Evolutionary conservation across 2,113 vertebrate species (phyloP).

Genomic region (Hystrix cristata): DNA sequence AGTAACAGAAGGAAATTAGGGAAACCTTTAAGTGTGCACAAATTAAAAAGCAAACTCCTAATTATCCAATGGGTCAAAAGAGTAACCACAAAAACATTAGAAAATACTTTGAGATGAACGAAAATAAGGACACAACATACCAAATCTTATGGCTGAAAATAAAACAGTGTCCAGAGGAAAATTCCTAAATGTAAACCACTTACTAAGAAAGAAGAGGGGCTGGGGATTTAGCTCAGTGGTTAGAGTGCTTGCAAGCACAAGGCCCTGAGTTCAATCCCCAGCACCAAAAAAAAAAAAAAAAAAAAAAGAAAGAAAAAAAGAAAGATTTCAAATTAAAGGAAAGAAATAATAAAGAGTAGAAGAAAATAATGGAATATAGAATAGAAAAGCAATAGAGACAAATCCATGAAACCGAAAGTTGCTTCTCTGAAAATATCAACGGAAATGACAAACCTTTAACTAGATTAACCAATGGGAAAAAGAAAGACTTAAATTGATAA

Average conservation of each 20-base stretch:
- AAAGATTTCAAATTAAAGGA: not conserved
- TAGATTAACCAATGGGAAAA: not conserved
- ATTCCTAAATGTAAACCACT: not conserved
- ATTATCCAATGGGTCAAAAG: not conserved
- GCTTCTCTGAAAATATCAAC: not conserved
- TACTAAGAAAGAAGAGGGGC: not conserved
- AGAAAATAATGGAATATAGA: not conserved
- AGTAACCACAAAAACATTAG: not conserved
- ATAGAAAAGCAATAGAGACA: not conserved
- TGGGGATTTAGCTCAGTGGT: no score
- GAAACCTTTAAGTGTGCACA: not conserved
- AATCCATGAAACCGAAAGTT: not conserved
- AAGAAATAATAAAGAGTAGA: not conserved
- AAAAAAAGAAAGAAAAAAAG: not conserved
- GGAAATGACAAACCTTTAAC: not conserved
- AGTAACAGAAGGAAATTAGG: not conserved
- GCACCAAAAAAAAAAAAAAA: not conserved
- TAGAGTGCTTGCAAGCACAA: not conserved
- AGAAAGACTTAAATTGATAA: not conserved
- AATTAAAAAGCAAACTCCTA: not conserved
- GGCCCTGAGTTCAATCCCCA: no score
- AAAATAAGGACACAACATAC: not conserved
- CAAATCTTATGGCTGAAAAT: not conserved
- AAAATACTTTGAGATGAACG: not conserved
- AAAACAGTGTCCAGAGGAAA: not conserved